Base-by-base conservation (phyloP, 2,113 vertebrate genomes). In the Cinclus cinclus region DNA sequence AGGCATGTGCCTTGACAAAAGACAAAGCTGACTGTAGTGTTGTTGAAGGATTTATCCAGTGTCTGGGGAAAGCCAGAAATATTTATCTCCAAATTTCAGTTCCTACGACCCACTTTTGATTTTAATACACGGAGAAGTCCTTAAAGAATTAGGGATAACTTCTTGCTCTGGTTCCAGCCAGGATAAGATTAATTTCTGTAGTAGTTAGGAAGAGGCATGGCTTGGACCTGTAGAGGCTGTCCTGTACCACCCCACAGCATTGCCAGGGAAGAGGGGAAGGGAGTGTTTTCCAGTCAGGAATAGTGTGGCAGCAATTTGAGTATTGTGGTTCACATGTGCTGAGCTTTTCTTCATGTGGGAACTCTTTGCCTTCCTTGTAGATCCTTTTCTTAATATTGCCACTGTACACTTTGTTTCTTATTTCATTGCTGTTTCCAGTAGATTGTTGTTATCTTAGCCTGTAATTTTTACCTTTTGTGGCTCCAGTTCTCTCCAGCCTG, bases 251-350 rank as follows among this genome's bases (percentile, higher is more conserved):
- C 28, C 46, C 39, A n/a, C 0, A 0, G 8, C 33, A 62, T 8
- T 60, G 15, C 39, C 39, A 53, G 39, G 17, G 21, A 44, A 44
- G 31, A 27, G 52, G 13, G 33, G 12, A 35, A 62, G 31, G 46
- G 56, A 77, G 6, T 37, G 6, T 23, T 18, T 68, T 30, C 33
- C 27, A 44, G 5, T 17, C 6, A 6, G 22, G 33, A 4, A 28
- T 23, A 46, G 7, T 0, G 0, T 22, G 27, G 25, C 53, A 52
- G 21, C 0, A 0, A 44, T 77, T 74, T 78, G 33, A 0, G 0
- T 28, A 6, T 24, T 28, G 28, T 39, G 15, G n/a, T 28, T 87
- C 47, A 28, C 47, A n/a, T 19, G 18, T 53, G 33, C 22, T 60
- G 27, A 68, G 46, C 14, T 52, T 37, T 87, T 23, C 39, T 52